phyloP scores from a whole-genome alignment of 1,140 invertebrate species.

The Leptoteleia sp. region DNA sequence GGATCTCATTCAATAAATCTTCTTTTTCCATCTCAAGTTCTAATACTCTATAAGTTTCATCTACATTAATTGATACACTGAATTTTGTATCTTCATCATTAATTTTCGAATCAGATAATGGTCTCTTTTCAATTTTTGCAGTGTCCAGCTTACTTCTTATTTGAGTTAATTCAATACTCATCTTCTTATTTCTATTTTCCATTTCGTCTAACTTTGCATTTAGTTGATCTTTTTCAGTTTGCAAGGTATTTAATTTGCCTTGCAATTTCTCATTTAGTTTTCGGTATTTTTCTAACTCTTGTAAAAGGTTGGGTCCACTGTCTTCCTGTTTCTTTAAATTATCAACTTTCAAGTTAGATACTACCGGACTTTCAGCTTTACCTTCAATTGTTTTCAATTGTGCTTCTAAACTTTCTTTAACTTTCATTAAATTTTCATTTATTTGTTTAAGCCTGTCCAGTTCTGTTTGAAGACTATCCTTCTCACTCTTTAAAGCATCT shows the following conservation, averaged over 20 bases:
- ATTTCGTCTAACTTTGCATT: constrained; percentile 1
- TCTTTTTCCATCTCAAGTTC: too few species aligned
- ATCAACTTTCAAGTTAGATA: too few species aligned
- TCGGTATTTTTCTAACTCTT: constrained; percentile 17
- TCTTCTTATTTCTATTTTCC: constrained; percentile 6
- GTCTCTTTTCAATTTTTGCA: not conserved
- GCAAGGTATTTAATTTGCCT: constrained; percentile 9
- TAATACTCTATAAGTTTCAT: too few species aligned
- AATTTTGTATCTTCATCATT: not conserved
- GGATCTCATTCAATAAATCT: too few species aligned
- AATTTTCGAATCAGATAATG: not conserved
- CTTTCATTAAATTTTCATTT: too few species aligned
- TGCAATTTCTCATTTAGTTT: constrained; percentile 25
- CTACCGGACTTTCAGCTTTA: too few species aligned
- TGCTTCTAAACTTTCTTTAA: too few species aligned
- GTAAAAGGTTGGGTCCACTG: not conserved
- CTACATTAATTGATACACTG: too few species aligned
- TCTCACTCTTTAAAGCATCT: too few species aligned
- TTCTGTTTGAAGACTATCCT: too few species aligned
- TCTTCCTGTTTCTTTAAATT: not conserved
- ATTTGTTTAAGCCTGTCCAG: too few species aligned
- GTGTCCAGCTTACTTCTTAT: not conserved
- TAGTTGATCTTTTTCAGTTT: constrained; percentile 6
- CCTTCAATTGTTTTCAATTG: too few species aligned
- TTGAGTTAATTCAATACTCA: constrained; percentile 4